Evolutionary conservation across 2,888 invertebrate genomes (phyloP), one percentile per base, ranked within the genome.

Genomic region (Volucella inflata): DNA sequence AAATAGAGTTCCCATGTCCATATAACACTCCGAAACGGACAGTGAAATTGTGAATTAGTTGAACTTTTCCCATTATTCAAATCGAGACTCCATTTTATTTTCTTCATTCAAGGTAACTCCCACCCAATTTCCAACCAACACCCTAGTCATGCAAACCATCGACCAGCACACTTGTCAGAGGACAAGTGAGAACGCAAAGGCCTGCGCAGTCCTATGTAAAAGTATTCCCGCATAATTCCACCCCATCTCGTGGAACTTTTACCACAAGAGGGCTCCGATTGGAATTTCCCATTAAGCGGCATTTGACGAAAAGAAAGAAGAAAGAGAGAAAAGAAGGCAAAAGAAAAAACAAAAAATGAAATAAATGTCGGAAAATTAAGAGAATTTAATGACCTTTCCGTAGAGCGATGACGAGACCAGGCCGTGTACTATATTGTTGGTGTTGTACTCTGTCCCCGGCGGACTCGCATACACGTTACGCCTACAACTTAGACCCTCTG

Each of bases 301-400:
- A 68, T 51, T 62, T 78, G 60, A 67, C 46, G 71, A 53, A 71
- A 11, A 12, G 48, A 55, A 48, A 74, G 44, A 60, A 65, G 30
- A 30, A 30, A 30, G 30, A 30, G 30, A 30, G 30, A 30, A 30
- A 46, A 46, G 11, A n/a, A 46, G 14, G 8, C 46, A 14, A 62
- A 62, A 21, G 60, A 30, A 64, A 55, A 59, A 59, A 42, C 46
- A 1, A 14, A 55, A 30, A 30, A 59, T 8, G 38, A 59, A 30
- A 3, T 30, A 68, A 72, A 67, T 70, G 68, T 64, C 68, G 64
- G 74, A 72, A 68, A 72, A 72, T 62, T 68, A 79, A 64, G 80
- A 77, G 67, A 67, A 81, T 85, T 85, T 85, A 81, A 85, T 85
- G 85, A 85, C 85, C 85, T 72, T 77, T 83, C 78, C 76, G 67